Base-by-base conservation (phyloP, 2,113 vertebrate genomes). In the Esox niger region DNA sequence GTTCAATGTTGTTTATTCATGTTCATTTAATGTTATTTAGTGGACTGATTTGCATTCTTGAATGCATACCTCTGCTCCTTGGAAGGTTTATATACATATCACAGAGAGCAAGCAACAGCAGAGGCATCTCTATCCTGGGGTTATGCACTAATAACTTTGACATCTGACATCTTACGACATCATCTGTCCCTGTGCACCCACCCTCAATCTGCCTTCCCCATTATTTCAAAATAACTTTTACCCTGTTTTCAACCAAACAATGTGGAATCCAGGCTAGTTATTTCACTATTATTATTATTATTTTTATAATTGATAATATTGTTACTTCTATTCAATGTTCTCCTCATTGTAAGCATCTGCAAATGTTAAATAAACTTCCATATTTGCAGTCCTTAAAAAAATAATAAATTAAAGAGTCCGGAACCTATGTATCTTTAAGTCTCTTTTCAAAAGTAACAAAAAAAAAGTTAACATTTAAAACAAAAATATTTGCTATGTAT, bases 401-500 rank as follows among this genome's bases (percentile, higher is more conserved):
- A 96, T 92, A 96, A 96, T 98, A 98, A 98, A 98, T 97, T 98
- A 97, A 94, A 91, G 83, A 94, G 92, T 94, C 92, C 91, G 89
- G 88, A 92, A 92, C 92, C 88, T 94, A 92, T 92, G 84, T 80
- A 84, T 89, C 85, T 90, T 84, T 92, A 92, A 96, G 94, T 95
- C 93, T 94, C 83, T 96, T 80, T 83, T 95, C 95, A 93, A 94
- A 96, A 96, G 95, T 93, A 91, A 94, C 89, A 91, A 90, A 93
- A 89, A 88, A 85, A 91, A 93, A 93, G 75, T 93, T 93, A 93
- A 95, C 95, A 86, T 90, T 92, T 91, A 91, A 93, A 95, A 93
- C 93, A 93, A 96, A 95, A 95, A 95, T 94, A 94, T 94, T 95
- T 94, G 95, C 94, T 97, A 97, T 96, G 95, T 96, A 98, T 98